Conservation (phyloP, 2,888 invertebrate genomes). For the Seira sanloemensis region DNA sequence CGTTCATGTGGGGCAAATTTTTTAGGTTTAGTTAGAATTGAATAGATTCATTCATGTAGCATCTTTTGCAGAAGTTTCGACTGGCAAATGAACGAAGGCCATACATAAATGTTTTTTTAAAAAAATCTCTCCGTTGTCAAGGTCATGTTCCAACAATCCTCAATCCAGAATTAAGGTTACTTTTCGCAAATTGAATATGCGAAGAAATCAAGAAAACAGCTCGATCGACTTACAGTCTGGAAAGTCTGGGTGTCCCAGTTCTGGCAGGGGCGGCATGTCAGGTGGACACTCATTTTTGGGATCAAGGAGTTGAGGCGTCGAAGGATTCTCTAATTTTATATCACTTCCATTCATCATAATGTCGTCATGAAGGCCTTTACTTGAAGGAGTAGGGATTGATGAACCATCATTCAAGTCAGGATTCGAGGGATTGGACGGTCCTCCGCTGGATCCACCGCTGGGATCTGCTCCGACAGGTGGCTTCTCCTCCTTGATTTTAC, state of each 20-base stretch:
- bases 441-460: conserved; percentile 66
- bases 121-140: too few species aligned
- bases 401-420: conserved; percentile 69
- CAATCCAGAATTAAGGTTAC: too few species aligned
- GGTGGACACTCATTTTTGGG: conserved; percentile 71
- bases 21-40: too few species aligned
- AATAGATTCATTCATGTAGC: too few species aligned
- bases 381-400: conserved; percentile 63
- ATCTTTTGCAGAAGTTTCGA: too few species aligned
- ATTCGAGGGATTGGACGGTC: conserved; percentile 59
- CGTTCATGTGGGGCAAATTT: too few species aligned
- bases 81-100: too few species aligned
- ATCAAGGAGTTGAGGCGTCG: conserved; percentile 72
- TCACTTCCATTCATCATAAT: conserved; percentile 73
- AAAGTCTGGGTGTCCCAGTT: conserved; percentile 72
- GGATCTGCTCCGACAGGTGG: conserved; percentile 66
- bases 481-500: conserved; percentile 73
- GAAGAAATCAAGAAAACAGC: too few species aligned
- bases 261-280: conserved; percentile 72
- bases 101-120: too few species aligned
- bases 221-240: conserved; percentile 73
- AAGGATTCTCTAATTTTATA: conserved; percentile 73
- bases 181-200: too few species aligned
- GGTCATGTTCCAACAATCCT: too few species aligned
- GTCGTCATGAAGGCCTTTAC: conserved; percentile 71